Conservation (phyloP, 2,797 vertebrate species). For the Halcyon leucocephala region DNA sequence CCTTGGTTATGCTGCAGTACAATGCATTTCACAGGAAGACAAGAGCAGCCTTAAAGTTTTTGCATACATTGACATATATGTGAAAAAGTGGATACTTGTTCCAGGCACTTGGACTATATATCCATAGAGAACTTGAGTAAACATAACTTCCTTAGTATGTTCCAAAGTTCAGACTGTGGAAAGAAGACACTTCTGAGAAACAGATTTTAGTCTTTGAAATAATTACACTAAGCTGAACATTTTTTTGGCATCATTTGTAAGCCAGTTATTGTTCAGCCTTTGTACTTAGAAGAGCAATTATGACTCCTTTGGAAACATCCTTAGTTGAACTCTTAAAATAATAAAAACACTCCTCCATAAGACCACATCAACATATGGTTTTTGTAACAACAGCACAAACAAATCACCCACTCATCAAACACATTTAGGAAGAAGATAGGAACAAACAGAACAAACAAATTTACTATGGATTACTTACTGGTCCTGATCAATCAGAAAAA, state of each 20-base stretch:
- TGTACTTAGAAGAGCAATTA: constrained; percentile 71
- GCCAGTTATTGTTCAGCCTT: constrained; percentile 70
- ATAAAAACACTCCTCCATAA: constrained; percentile 69
- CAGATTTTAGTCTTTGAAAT: constrained; percentile 64
- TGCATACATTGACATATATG: neutral
- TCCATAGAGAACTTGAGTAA: neutral
- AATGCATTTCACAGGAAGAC: neutral
- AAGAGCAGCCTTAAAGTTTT: neutral
- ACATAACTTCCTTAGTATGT: neutral
- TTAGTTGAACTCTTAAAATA: constrained; percentile 74
- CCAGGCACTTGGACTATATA: neutral
- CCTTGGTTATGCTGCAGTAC: neutral
- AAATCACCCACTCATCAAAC: constrained; percentile 69
- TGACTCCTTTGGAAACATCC: constrained; percentile 69
- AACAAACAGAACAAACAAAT: constrained; percentile 65
- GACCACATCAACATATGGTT: constrained; percentile 66
- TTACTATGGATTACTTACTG: constrained; percentile 47
- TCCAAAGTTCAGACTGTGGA: constrained; percentile 22
- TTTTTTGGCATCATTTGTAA: constrained; percentile 68
- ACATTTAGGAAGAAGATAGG: constrained; percentile 57
- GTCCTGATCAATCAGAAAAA: constrained; percentile 25
- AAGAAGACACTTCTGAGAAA: constrained; percentile 53
- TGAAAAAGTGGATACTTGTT: neutral
- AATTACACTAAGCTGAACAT: constrained; percentile 66
- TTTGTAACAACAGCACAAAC: constrained; percentile 66